Evolutionary conservation across 2,888 invertebrate genomes (phyloP), one percentile per base, ranked within the genome.

Genomic region (Panorpa germanica): DNA sequence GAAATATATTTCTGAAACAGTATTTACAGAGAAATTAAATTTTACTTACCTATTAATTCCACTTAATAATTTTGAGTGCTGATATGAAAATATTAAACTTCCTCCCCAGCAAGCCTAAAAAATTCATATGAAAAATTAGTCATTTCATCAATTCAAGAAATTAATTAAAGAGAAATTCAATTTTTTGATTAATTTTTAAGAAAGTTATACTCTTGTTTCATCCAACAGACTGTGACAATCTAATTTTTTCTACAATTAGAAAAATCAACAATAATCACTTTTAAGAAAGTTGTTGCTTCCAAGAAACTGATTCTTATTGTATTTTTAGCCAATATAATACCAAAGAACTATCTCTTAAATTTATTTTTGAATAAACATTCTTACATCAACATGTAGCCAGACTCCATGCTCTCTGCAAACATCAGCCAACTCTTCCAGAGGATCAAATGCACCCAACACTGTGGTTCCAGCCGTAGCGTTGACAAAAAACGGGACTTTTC

Each of bases 311-410:
- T 22, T 12, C 4, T 4, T 23, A 7, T 8, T 23, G 4, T 12
- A 8, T 23, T 20, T 20, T 25, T 25, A 16, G 15, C 12, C 8
- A 18, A 17, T 5, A 26, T 12, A 7, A 10, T 11, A 22, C 6
- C 10, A 9, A 5, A 5, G 10, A 4, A 5, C 15, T 28, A 22
- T 6, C n/a, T n/a, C 17, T 12, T 12, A n/a, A 7, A 4, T 18
- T 31, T 5, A n/a, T 18, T 33, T 12, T 11, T 12, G 4, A 15
- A 24, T 12, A 22, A 13, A 20, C 26, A 17, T 44, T 59, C 69
- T 54, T 47, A 75, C 76, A 57, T 86, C 86, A 37, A 82, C 72
- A 50, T 85, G 85, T 45, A 85, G 52, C 85, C 85, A 85, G 6
- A 85, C 45, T 1, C 55, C 53, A 45, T 78, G 59, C 35, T 65